A percentile compares a stretch with the other conserved stretches of the same genome.
Conservation (phyloP, 2,888 invertebrate genomes). For the Sycophila texana region DNA sequence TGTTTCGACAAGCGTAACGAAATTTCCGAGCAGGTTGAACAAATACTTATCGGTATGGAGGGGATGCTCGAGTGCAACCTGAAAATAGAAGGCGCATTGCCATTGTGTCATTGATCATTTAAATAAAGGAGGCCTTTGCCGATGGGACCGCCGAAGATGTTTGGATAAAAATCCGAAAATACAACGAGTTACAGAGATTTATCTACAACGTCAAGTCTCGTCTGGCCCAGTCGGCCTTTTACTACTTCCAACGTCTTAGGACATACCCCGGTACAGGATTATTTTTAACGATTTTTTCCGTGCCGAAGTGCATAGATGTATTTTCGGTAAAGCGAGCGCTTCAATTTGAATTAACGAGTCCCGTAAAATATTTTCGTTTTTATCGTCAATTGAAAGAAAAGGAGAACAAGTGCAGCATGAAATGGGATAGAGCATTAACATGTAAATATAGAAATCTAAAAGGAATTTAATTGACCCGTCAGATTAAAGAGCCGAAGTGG, state of each 20-base stretch:
- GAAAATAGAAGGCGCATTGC: constrained; percentile 24
- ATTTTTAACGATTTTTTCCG: not conserved
- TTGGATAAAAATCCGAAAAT: constrained; percentile 22
- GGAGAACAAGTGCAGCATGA: not conserved
- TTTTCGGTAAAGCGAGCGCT: not conserved
- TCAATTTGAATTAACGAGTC: not conserved
- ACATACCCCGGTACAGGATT: not conserved
- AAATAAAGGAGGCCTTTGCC: not conserved
- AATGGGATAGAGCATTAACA: constrained; percentile 3
- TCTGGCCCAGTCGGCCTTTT: constrained; percentile 14
- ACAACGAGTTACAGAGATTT: constrained; percentile 19
- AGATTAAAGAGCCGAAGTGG: not conserved
- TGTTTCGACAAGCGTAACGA: not conserved
- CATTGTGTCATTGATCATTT: constrained; percentile 6
- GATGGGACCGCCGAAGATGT: not conserved
- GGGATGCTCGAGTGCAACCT: constrained; percentile 1
- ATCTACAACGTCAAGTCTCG: not conserved
- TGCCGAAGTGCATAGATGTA: not conserved
- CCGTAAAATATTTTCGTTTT: no score
- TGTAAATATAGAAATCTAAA: constrained; percentile 49
- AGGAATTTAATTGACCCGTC: constrained; percentile 36
- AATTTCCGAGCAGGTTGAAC: not conserved
- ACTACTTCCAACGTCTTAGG: not conserved
- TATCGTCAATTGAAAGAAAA: no score
- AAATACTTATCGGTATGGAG: not conserved